Evolutionary conservation across 2,888 invertebrate genomes (phyloP).

Genomic region (Uropetala carovei): DNA sequence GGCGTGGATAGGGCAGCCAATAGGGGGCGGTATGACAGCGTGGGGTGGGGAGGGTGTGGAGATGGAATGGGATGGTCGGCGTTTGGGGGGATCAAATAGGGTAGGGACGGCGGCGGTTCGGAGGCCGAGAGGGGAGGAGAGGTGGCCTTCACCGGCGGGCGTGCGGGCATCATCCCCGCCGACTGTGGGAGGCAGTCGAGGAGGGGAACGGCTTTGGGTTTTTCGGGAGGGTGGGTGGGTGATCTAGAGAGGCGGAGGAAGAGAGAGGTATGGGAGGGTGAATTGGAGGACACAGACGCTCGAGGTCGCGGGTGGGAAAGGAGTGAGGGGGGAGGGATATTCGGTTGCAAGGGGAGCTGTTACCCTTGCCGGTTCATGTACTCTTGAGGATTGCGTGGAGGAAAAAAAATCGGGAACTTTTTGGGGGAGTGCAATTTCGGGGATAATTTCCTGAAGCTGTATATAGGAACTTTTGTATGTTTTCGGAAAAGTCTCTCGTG

Average conservation of each 20-base stretch:
- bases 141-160: constrained; percentile 49
- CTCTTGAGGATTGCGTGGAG: not conserved
- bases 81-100: not conserved
- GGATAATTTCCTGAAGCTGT: not conserved
- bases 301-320: constrained; percentile 36
- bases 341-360: not conserved
- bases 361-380: not conserved
- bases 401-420: not conserved
- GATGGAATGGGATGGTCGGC: not conserved
- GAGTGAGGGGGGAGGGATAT: not conserved
- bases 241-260: not conserved
- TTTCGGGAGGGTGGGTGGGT: constrained; percentile 9
- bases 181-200: not conserved
- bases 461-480: not conserved
- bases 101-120: not conserved
- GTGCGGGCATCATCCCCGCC: constrained; percentile 34
- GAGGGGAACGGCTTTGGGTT: constrained; percentile 7
- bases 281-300: constrained; percentile 55
- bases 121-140: not conserved
- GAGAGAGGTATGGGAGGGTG: not conserved
- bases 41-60: not conserved
- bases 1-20: constrained; percentile 8
- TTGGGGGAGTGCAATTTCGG: not conserved
- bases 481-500: not conserved
- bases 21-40: constrained; percentile 12